These are phyloP conservation scores for Synergus gifuensis DNA, from an alignment of 2,888 invertebrate genomes.

Conservation along the genomic window DNA sequence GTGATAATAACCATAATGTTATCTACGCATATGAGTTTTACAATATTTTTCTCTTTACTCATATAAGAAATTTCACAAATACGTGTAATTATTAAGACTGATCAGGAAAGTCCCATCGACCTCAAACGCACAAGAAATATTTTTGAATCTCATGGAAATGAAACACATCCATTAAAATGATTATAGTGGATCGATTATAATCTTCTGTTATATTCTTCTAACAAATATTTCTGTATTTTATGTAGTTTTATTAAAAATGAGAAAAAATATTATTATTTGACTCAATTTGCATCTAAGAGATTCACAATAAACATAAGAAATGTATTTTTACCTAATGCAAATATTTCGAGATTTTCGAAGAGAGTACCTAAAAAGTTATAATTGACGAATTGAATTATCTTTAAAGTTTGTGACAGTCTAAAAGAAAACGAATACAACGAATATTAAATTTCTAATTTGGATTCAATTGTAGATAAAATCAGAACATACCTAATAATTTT, in stretches of 20 bases:
- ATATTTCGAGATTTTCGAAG: not conserved
- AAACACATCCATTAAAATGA: not conserved
- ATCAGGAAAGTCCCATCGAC: slow-evolving; percentile 66
- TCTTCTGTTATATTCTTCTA: too few relatives aligned
- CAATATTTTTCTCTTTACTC: slow-evolving; percentile 28
- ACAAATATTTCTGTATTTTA: too few relatives aligned
- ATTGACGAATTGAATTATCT: not conserved
- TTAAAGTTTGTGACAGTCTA: too few relatives aligned
- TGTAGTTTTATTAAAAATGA: too few relatives aligned
- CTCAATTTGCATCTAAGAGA: not conserved
- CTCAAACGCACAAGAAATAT: slow-evolving; percentile 47
- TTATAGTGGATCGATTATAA: not conserved
- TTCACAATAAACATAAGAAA: not conserved
- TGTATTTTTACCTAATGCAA: not conserved
- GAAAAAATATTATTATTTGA: not conserved
- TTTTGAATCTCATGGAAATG: slow-evolving; percentile 13
- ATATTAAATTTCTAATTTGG: too few relatives aligned
- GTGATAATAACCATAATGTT: slow-evolving; percentile 45
- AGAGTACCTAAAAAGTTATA: too few relatives aligned
- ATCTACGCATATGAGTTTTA: slow-evolving; percentile 45
- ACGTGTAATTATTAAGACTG: slow-evolving; percentile 70
- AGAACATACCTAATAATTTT: not conserved
- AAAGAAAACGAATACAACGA: too few relatives aligned
- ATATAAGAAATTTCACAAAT: slow-evolving; percentile 58
- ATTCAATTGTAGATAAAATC: not conserved